These are phyloP conservation scores for Porphyrio hochstetteri DNA, from an alignment of 2,113 vertebrate genomes.

Conservation along the genomic window DNA sequence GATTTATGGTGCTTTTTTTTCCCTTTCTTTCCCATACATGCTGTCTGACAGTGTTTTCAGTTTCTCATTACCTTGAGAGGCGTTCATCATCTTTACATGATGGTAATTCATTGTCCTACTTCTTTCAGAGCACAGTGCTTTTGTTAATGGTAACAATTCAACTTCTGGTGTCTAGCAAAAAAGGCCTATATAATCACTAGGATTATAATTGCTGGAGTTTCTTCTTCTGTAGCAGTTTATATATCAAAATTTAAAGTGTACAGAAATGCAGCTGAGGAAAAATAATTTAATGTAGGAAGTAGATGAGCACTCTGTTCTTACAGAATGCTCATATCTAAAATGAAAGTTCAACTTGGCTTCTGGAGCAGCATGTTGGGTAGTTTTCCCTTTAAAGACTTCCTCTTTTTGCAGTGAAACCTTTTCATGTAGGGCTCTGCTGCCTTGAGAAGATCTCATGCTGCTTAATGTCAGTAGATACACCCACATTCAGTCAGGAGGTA, in stretches of 20 bases:
- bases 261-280: background rate
- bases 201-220: slow-evolving; percentile 12
- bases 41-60: background rate
- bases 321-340: slow-evolving; percentile 2
- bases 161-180: background rate
- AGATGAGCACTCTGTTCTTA: slow-evolving; percentile 9
- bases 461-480: slow-evolving; percentile 51
- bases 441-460: slow-evolving; percentile 27
- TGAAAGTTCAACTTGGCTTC: slow-evolving; percentile 22
- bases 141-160: background rate
- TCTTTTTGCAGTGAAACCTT: slow-evolving; percentile 25
- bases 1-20: background rate
- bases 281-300: background rate
- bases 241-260: background rate
- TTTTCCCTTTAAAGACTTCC: slow-evolving; percentile 32
- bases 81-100: background rate
- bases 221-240: background rate
- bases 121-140: background rate
- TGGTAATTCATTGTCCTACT: background rate
- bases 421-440: slow-evolving; percentile 17
- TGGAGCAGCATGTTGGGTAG: background rate
- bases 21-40: background rate
- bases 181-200: background rate
- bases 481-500: slow-evolving; percentile 20
- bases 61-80: slow-evolving; percentile 11